These are phyloP conservation scores for Miniopterus natalensis DNA, from an alignment of 2,113 vertebrate species.

Conservation along the genomic window DNA sequence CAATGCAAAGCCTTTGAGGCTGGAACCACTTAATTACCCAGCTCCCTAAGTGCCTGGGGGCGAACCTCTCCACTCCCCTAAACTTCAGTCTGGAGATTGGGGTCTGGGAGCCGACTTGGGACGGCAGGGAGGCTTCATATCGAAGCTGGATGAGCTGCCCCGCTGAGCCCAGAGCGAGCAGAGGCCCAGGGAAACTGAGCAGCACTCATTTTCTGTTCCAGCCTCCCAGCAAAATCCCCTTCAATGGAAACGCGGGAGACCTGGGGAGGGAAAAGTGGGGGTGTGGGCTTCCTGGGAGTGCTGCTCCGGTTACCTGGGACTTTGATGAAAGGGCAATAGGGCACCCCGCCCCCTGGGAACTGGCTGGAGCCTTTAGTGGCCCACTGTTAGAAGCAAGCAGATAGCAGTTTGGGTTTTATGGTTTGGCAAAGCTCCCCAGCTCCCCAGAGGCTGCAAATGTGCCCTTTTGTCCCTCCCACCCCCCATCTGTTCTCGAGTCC, in stretches of 20 bases:
- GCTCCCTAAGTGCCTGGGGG: not conserved
- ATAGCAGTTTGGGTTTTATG: not conserved
- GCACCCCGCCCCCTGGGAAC: not conserved
- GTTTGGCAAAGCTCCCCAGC: constrained; percentile 9
- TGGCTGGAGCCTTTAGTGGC: not conserved
- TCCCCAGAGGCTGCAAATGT: not conserved
- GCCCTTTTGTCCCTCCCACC: not conserved
- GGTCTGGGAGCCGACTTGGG: not conserved
- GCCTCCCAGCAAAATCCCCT: constrained; percentile 40
- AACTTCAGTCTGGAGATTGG: not conserved
- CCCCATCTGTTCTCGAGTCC: not conserved
- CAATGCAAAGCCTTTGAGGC: not conserved
- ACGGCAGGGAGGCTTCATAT: not conserved
- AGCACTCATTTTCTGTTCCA: constrained; percentile 5
- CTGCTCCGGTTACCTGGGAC: not conserved
- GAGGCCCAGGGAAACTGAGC: not conserved
- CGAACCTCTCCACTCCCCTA: not conserved
- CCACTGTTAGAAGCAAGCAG: not conserved
- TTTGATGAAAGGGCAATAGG: constrained; percentile 17
- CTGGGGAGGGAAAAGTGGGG: not conserved
- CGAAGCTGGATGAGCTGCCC: not conserved
- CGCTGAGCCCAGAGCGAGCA: not conserved
- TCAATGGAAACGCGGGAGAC: not conserved
- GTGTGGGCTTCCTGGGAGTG: not conserved
- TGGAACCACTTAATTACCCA: not conserved